Percentiles rank a stretch among this genome's conserved stretches.
Conservation (phyloP, 2,113 vertebrate genomes). For the Miniopterus natalensis region DNA sequence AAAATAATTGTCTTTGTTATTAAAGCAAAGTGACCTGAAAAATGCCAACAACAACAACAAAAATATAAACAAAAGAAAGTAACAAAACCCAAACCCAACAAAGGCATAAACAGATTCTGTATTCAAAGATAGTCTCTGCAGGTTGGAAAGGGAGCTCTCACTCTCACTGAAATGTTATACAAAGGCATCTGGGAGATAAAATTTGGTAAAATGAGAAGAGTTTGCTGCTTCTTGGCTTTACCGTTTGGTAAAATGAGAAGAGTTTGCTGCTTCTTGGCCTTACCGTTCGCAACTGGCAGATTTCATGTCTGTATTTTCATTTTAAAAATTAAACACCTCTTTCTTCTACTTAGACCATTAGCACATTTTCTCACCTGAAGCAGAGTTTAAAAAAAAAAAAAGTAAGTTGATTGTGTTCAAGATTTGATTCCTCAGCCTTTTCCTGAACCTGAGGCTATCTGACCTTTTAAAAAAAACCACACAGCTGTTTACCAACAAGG, state of each 20-base stretch:
- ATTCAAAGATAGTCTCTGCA: conserved; percentile 84
- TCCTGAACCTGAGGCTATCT: conserved; percentile 75
- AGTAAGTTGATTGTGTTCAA: conserved; percentile 67
- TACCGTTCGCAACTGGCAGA: conserved; percentile 53
- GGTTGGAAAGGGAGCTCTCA: conserved; percentile 83
- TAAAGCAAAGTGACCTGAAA: conserved; percentile 89
- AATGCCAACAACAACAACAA: conserved; percentile 66
- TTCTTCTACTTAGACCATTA: conserved; percentile 70
- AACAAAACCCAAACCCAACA: conserved; percentile 70
- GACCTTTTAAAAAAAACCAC: conserved; percentile 47
- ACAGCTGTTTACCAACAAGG: conserved; percentile 34
- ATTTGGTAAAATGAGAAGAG: conserved; percentile 76
- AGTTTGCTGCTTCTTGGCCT: conserved; percentile 14
- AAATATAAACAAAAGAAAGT: background rate
- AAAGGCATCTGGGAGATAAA: conserved; percentile 79
- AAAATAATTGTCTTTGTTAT: conserved; percentile 88
- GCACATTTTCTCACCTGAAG: conserved; percentile 64
- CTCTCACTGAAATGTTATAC: conserved; percentile 74
- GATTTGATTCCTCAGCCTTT: conserved; percentile 77
- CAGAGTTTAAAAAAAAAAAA: conserved; percentile 68
- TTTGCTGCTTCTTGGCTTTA: background rate
- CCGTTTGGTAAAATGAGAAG: conserved; percentile 74
- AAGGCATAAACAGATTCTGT: conserved; percentile 87
- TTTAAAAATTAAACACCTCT: conserved; percentile 74
- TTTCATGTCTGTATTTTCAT: conserved; percentile 64